Evolutionary conservation across 2,797 vertebrate species (phyloP).

Genomic region (Erethizon dorsatum): DNA sequence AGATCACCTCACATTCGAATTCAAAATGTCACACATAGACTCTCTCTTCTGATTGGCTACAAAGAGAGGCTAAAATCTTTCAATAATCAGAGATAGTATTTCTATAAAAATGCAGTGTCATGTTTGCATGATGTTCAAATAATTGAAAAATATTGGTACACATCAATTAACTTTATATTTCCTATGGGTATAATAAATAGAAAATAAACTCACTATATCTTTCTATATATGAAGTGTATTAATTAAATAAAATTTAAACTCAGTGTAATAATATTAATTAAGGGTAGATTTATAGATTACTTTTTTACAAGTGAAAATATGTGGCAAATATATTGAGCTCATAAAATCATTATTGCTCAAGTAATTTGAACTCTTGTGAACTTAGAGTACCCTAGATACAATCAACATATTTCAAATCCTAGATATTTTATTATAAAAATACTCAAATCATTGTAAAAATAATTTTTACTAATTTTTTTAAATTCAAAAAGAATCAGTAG

Average conservation of each 20-base stretch:
- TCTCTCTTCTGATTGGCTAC: not conserved
- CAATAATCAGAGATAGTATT: not conserved
- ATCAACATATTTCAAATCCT: conserved; percentile 18
- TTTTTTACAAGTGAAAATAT: conserved; percentile 23
- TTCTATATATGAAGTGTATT: not conserved
- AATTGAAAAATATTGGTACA: not conserved
- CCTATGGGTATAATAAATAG: not conserved
- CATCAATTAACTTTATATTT: conserved; percentile 36
- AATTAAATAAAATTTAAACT: not conserved
- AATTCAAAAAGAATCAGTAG: conserved; percentile 46
- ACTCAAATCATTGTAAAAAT: conserved; percentile 24
- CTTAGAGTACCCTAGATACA: not conserved
- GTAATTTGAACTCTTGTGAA: not conserved
- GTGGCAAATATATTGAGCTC: not conserved
- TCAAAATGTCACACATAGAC: not conserved
- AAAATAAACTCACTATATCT: not conserved
- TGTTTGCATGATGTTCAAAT: conserved; percentile 16
- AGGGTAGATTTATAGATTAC: not conserved
- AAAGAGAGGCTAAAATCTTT: not conserved
- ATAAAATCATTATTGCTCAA: not conserved
- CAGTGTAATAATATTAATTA: not conserved
- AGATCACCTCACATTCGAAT: conserved; percentile 26
- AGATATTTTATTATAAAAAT: not conserved
- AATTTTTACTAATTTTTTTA: conserved; percentile 39
- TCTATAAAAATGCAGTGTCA: not conserved